These are phyloP conservation scores for Hiodon tergisus DNA, from an alignment of 2,113 vertebrate species.

Conservation along the genomic window DNA sequence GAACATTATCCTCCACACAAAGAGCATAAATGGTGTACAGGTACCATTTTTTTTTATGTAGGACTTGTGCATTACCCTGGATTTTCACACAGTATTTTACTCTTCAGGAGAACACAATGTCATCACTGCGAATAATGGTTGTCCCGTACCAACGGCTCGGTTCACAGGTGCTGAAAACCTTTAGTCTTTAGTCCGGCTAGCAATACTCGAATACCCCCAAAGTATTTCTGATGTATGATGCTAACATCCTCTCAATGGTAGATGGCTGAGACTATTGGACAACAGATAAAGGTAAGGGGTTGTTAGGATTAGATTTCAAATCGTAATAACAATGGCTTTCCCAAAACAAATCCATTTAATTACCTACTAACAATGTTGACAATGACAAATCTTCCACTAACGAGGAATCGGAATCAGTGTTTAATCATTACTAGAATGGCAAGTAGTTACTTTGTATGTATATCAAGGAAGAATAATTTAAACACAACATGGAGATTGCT, in stretches of 20 bases:
- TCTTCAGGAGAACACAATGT: too few relatives aligned
- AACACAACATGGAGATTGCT: too few relatives aligned
- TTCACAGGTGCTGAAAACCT: background rate
- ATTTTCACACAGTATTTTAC: too few relatives aligned
- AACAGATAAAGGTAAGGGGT: conserved; percentile 19
- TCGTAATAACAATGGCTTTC: background rate
- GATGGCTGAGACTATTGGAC: conserved; percentile 19
- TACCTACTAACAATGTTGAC: background rate
- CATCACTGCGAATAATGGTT: too few relatives aligned
- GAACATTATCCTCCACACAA: too few relatives aligned
- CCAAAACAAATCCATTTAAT: background rate
- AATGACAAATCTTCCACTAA: conserved; percentile 4
- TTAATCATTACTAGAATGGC: background rate
- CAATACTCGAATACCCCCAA: too few relatives aligned
- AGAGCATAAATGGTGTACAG: too few relatives aligned
- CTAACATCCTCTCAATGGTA: conserved; percentile 11
- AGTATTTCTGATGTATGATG: background rate
- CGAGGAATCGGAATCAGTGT: background rate
- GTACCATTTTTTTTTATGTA: too few relatives aligned
- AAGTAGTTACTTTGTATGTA: background rate
- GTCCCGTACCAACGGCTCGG: background rate
- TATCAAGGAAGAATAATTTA: too few relatives aligned
- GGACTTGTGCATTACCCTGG: too few relatives aligned
- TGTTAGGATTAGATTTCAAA: background rate
- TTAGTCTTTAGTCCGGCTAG: too few relatives aligned